Evolutionary conservation across 2,888 invertebrate species (phyloP).

Genomic region (Orthonevra nobilis): DNA sequence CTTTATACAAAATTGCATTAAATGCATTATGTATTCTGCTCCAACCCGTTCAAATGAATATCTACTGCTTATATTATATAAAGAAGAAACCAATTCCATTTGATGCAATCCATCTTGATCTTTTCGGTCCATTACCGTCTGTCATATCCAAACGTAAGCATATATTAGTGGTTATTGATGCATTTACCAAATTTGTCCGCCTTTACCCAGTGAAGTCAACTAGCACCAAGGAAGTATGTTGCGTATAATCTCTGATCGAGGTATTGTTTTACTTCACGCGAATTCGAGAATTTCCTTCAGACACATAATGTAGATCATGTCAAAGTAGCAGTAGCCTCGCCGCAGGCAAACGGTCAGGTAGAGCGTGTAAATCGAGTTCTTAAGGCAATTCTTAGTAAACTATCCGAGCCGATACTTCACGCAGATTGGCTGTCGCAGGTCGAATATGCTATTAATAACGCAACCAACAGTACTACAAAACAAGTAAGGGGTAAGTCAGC

Average conservation of each 20-base stretch:
- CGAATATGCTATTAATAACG: slow-evolving; percentile 47
- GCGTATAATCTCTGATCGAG: background rate
- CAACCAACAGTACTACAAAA: slow-evolving; percentile 6
- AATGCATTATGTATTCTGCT: slow-evolving; percentile 38
- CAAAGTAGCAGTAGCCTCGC: background rate
- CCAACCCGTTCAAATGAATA: slow-evolving; percentile 9
- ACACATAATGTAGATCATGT: background rate
- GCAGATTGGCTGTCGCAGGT: slow-evolving; percentile 17
- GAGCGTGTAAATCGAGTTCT: slow-evolving; percentile 40
- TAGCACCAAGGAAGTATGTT: slow-evolving; percentile 12
- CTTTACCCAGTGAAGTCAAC: slow-evolving; percentile 7
- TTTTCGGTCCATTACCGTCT: slow-evolving; percentile 47
- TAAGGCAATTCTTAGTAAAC: slow-evolving; percentile 30
- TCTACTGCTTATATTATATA: slow-evolving; percentile 29
- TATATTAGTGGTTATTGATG: slow-evolving; percentile 4
- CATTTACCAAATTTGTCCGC: background rate
- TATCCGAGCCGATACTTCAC: slow-evolving; percentile 29
- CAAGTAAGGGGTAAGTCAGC: slow-evolving; percentile 39
- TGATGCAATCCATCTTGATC: slow-evolving; percentile 42
- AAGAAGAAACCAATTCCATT: slow-evolving; percentile 45
- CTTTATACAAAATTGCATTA: slow-evolving; percentile 26
- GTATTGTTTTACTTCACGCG: too few relatives aligned
- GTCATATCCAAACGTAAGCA: slow-evolving; percentile 13
- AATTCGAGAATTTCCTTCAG: too few relatives aligned
- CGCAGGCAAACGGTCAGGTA: slow-evolving; percentile 24